Percentiles rank a stretch among this genome's conserved stretches.
Conservation (phyloP, 1,140 invertebrate species). For the Nebria ingens region DNA sequence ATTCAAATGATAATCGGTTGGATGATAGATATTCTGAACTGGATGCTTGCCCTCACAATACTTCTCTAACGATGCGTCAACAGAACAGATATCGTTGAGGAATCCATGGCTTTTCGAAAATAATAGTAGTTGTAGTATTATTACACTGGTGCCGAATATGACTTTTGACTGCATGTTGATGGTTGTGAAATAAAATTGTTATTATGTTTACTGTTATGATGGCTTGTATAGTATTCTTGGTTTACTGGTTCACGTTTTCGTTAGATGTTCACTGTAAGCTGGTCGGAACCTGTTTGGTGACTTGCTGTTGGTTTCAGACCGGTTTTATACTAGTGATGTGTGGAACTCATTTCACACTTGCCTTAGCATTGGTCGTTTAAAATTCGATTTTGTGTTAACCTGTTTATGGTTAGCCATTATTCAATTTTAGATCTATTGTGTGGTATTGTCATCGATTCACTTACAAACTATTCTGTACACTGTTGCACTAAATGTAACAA, state of each 20-base stretch:
- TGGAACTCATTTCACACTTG: background rate
- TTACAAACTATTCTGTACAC: background rate
- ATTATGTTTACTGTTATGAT: background rate
- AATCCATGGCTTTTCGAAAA: background rate
- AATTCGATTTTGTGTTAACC: slow-evolving; percentile 7
- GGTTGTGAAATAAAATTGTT: background rate
- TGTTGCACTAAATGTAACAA: no score
- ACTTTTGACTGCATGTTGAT: slow-evolving; percentile 3
- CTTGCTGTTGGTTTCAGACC: background rate
- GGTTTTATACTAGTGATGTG: background rate
- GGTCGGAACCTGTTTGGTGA: background rate
- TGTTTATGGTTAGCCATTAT: slow-evolving; percentile 5
- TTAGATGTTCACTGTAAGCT: background rate
- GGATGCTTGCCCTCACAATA: background rate
- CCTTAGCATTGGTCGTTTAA: slow-evolving; percentile 5
- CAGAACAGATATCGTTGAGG: background rate
- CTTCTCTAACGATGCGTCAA: background rate
- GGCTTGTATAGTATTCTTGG: slow-evolving; percentile 3
- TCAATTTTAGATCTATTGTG: background rate
- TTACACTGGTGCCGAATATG: background rate
- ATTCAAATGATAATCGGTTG: background rate
- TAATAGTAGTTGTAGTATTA: background rate
- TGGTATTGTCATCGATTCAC: background rate
- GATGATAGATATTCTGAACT: background rate
- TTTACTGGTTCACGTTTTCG: background rate